Conservation (phyloP, 1,140 invertebrate species). For the Lasioglossum albipes region DNA sequence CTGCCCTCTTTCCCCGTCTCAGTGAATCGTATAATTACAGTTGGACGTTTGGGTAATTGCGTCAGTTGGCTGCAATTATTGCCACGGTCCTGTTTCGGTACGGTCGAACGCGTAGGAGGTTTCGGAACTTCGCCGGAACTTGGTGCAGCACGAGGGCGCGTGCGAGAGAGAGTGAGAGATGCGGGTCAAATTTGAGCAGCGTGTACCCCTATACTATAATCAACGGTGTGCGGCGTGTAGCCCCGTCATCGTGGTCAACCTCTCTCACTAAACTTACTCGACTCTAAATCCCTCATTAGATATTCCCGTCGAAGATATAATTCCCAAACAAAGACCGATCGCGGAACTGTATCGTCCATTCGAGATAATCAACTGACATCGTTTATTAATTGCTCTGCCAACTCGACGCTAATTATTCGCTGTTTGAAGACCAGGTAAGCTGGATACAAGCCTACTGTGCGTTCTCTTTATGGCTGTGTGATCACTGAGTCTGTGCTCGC, state of each 20-base stretch:
- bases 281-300: not conserved
- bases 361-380: no score
- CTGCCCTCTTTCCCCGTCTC: not conserved
- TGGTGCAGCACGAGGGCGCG: not conserved
- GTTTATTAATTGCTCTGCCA: no score
- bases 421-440: no score
- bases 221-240: slow-evolving; percentile 2
- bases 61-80: slow-evolving; percentile 22
- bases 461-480: no score
- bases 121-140: slow-evolving; percentile 22
- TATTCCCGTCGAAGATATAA: not conserved
- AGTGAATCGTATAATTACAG: slow-evolving; percentile 6
- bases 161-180: not conserved
- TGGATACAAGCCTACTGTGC: no score
- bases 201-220: slow-evolving; percentile 26
- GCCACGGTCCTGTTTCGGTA: slow-evolving; percentile 11
- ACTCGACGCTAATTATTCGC: no score
- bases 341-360: not conserved
- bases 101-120: not conserved
- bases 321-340: not conserved
- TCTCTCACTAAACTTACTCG: slow-evolving; percentile 12
- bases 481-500: no score
- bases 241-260: slow-evolving; percentile 23
- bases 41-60: slow-evolving; percentile 11
- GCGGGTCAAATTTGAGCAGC: slow-evolving; percentile 41